These are phyloP conservation scores for Amphipyra berbera DNA, from an alignment of 2,888 invertebrate species.

Conservation along the genomic window DNA sequence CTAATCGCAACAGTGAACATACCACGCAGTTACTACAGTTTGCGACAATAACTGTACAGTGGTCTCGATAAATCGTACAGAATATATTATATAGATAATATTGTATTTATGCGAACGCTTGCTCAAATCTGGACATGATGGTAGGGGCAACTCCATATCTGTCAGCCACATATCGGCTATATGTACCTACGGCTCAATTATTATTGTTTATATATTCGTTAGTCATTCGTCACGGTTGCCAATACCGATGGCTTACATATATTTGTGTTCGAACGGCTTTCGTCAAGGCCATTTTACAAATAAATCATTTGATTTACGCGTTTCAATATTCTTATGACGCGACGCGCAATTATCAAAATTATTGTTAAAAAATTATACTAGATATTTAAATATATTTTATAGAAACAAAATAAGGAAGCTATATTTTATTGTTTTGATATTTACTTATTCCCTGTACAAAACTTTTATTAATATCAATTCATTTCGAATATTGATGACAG, in stretches of 20 bases:
- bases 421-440: not conserved
- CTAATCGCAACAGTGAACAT: not conserved
- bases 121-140: slow-evolving; percentile 15
- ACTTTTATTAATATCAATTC: too few relatives aligned
- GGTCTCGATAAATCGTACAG: slow-evolving; percentile 10
- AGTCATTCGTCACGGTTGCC: slow-evolving; percentile 77
- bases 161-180: slow-evolving; percentile 49
- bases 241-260: slow-evolving; percentile 66
- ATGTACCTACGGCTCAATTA: slow-evolving; percentile 55
- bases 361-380: slow-evolving; percentile 11
- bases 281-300: slow-evolving; percentile 74
- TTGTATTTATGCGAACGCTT: slow-evolving; percentile 24
- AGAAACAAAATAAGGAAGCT: not conserved
- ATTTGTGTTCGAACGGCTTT: slow-evolving; percentile 71
- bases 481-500: too few relatives aligned
- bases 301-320: slow-evolving; percentile 62
- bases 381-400: slow-evolving; percentile 4
- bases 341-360: slow-evolving; percentile 36
- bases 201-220: slow-evolving; percentile 78
- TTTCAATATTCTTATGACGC: slow-evolving; percentile 42
- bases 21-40: slow-evolving; percentile 1
- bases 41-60: slow-evolving; percentile 13
- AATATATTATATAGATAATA: slow-evolving; percentile 21
- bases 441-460: too few relatives aligned
- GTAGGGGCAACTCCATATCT: slow-evolving; percentile 56